These are phyloP conservation scores for Apodemus speciosus DNA, from an alignment of 2,113 vertebrate genomes.

Conservation along the genomic window DNA sequence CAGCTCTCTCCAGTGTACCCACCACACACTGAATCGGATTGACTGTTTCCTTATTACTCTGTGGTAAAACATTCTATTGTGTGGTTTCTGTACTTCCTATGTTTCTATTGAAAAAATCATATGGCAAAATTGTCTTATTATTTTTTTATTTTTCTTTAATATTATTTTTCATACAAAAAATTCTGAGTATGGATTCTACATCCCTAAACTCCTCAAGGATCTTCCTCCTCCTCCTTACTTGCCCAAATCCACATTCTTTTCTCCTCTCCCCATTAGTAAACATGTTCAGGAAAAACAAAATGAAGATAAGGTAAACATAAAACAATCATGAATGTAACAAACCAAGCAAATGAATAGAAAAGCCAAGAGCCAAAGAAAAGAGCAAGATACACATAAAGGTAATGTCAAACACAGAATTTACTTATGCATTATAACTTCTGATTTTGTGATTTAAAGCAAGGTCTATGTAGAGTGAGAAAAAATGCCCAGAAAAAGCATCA, in stretches of 20 bases:
- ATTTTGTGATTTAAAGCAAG: too few species aligned
- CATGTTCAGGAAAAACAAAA: neutral
- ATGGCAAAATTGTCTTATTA: neutral
- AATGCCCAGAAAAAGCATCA: neutral
- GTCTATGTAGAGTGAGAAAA: neutral
- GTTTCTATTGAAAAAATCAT: neutral
- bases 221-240: rapidly evolving
- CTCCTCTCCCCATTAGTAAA: neutral
- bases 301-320: neutral
- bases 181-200: neutral
- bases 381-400: neutral
- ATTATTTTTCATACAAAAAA: neutral
- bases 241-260: neutral
- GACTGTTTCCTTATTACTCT: neutral
- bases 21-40: neutral
- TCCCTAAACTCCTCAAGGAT: neutral
- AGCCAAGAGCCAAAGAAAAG: neutral
- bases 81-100: neutral
- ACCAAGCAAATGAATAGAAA: neutral
- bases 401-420: neutral
- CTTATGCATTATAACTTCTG: too few species aligned
- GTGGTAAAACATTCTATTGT: neutral
- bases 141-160: neutral
- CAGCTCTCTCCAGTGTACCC: too few species aligned
- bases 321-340: neutral